These are phyloP conservation scores for Mystacornis crossleyi DNA, from an alignment of 2,113 vertebrate genomes.

Conservation along the genomic window DNA sequence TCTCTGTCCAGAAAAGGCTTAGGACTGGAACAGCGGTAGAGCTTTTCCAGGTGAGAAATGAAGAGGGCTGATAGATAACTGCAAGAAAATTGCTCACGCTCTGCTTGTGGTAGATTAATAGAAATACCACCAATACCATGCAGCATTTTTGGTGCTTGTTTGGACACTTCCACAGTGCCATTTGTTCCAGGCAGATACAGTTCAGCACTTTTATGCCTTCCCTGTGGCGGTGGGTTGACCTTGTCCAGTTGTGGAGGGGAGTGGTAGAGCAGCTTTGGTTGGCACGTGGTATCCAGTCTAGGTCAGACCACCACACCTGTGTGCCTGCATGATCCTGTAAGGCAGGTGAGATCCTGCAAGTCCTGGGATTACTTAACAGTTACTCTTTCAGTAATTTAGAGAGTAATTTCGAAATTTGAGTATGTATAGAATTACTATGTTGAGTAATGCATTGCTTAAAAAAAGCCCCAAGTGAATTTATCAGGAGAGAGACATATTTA, in stretches of 20 bases:
- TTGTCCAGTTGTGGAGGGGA: background rate
- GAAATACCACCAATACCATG: background rate
- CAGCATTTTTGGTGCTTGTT: background rate
- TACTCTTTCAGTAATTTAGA: background rate
- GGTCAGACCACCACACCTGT: background rate
- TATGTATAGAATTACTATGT: background rate
- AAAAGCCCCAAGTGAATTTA: background rate
- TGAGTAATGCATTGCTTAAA: background rate
- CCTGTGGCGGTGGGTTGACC: background rate
- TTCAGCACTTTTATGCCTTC: background rate
- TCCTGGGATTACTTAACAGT: background rate
- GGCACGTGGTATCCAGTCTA: background rate
- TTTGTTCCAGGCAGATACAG: background rate
- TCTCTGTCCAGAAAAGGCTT: background rate
- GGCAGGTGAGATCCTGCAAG: background rate
- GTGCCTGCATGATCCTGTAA: background rate
- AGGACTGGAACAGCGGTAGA: background rate
- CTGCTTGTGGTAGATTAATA: background rate
- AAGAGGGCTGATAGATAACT: background rate
- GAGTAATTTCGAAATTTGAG: background rate
- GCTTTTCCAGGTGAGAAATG: conserved; percentile 20
- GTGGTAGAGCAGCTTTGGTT: background rate
- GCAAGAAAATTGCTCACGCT: background rate
- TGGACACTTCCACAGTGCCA: background rate
- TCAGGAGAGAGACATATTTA: background rate